Base-by-base conservation (phyloP, 2,797 vertebrate species). In the Bufotes viridis region DNA sequence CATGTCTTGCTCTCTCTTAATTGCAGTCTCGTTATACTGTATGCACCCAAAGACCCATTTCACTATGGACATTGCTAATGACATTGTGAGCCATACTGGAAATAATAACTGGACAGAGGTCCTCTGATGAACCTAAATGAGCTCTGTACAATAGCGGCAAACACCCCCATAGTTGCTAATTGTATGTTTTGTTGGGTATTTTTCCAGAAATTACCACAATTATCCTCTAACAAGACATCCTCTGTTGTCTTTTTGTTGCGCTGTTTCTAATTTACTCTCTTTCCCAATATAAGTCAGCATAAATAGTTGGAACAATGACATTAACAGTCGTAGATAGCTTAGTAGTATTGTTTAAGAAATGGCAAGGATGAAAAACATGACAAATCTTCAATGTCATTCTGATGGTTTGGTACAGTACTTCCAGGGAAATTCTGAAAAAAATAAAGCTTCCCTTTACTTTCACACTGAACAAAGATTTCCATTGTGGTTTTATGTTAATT, bases 381-480 rank as follows among this genome's bases (percentile, higher is more conserved):
- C 12, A 34, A 74, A 58, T 58, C 22, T 14, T 82, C 1, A 70
- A 55, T 53, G 51, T 20, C 51, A 29, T 29, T 18, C 24, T 84
- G 67, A 49, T 22, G 15, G 67, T 34, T 84, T 60, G 20, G 34
- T 34, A 34, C 15, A 7, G 24, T 58, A 42, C 17, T 58, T 84
- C 20, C 18, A 74, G 78, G 67, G 82, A 55, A 84, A 58, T 72
- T 84, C 82, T 60, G 51, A 58, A 72, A 84, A 42, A 57, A 55
- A 29, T 57, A 84, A 84, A 69, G 51, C 49, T 82, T 67, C 81
- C 34, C 42, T 82, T 65, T 69, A 69, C 42, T 55, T 82, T 82
- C n/a, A 55, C n/a, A 92, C 92, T 90, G 88, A 90, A 90, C 86
- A 85, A 82, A 90, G 51, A 90, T 79, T 87, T 90, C 34, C 42